phyloP scores from a whole-genome alignment of 2,888 invertebrate species.

The Drosophila tanythrix region DNA sequence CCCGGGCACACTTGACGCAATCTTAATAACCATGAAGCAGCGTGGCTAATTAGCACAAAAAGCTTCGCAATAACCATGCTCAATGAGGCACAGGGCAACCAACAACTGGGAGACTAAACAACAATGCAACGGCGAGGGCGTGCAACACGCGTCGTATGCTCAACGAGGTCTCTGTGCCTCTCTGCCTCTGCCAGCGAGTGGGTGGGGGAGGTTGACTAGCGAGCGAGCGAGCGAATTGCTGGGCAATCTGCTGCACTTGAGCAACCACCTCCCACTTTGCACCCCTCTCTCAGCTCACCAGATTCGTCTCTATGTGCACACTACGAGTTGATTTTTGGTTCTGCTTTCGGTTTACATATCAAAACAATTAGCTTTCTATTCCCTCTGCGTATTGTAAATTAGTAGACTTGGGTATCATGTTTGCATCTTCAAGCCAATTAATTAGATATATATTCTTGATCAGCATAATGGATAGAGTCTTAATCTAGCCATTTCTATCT shows the following conservation, averaged over 20 bases:
- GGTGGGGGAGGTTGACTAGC: neutral
- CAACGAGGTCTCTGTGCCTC: conserved; percentile 61
- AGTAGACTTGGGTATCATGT: neutral
- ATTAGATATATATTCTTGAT: neutral
- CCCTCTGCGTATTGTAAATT: neutral
- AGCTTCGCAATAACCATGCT: conserved; percentile 84
- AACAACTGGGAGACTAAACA: conserved; percentile 55
- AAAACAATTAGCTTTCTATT: conserved; percentile 70
- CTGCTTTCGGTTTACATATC: conserved; percentile 76
- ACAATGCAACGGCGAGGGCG: conserved; percentile 68
- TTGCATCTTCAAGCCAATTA: neutral
- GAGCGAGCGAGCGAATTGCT: conserved; percentile 10
- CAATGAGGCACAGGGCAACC: conserved; percentile 79
- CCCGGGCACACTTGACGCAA: conserved; percentile 82
- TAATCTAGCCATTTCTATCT: neutral
- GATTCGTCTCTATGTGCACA: conserved; percentile 20
- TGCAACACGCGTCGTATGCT: conserved; percentile 79
- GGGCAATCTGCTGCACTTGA: conserved; percentile 63
- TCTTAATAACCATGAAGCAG: conserved; percentile 84
- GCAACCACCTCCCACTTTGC: conserved; percentile 12
- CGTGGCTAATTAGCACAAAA: conserved; percentile 84
- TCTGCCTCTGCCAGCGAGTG: conserved; percentile 27
- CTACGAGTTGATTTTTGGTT: conserved; percentile 78
- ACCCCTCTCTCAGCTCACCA: neutral
- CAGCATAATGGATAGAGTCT: neutral